Base-by-base conservation (phyloP, 2,797 vertebrate species). In the Staurois parvus region DNA sequence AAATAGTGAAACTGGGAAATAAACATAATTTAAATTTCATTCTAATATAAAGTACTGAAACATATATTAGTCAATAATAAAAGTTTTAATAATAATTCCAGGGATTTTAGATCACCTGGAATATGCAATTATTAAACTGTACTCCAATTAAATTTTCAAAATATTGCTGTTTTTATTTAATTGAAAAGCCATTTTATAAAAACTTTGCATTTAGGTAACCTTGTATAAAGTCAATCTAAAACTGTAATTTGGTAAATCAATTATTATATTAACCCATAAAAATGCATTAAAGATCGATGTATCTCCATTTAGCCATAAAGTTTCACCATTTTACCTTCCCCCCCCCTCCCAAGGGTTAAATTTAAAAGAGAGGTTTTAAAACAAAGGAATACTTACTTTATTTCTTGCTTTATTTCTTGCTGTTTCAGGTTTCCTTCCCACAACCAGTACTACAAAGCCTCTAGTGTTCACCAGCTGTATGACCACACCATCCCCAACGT, bases 1-100 rank as follows among this genome's bases (percentile, higher is more conserved):
- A 66, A 73, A 72, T 59, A 67, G 34, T 78, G 19, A 30, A 79
- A 45, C 40, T 79, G 83, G 69, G 76, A 74, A 59, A 85, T 74
- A 68, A 84, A 80, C 26, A 8, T 48, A 74, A 52, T 67, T 37
- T 79, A 74, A 74, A 79, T 85, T 79, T 56, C 62, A 37, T 32
- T 79, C 7, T 66, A 45, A 74, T 67, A 79, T 74, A 85, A 64
- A 74, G 80, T 13, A 42, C 13, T 52, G 67, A 62, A 42, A 52
- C 19, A 48, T 2, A 79, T 42, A 34, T 64, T 69, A 40, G n/a
- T 29, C 29, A 52, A 48, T 72, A 40, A 56, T 78, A 78, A 72
- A 84, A 78, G 48, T 56, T 72, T 64, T 78, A 62, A 84, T 84
- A 56, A 78, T 78, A 37, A 28, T 40, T 69, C 2, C 15, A 68